These are phyloP conservation scores for Elgaria multicarinata DNA, from an alignment of 2,113 vertebrate species.

Conservation along the genomic window DNA sequence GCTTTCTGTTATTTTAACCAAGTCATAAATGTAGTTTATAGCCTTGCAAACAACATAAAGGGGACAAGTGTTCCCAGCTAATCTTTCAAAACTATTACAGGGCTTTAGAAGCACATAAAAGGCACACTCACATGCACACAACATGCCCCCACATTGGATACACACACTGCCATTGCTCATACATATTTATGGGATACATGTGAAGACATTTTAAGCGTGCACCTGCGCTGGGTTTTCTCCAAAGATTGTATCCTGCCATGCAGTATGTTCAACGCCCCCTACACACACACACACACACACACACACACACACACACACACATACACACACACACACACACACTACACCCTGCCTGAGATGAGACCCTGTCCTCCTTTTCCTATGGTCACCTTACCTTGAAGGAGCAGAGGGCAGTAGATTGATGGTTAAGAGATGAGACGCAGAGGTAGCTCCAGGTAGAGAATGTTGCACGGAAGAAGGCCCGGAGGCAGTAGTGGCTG, in stretches of 20 bases:
- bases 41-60: conserved; percentile 29
- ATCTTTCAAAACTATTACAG: conserved; percentile 25
- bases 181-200: neutral
- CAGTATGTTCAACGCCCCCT: neutral
- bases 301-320: no score
- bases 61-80: conserved; percentile 15
- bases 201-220: neutral
- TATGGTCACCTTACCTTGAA: no score
- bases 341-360: no score
- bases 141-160: neutral
- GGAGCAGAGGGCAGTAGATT: neutral
- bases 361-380: no score
- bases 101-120: conserved; percentile 17
- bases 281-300: no score
- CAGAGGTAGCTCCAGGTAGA: neutral
- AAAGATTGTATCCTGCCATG: no score
- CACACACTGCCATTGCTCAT: no score
- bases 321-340: no score
- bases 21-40: conserved; percentile 35
- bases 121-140: neutral
- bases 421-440: neutral
- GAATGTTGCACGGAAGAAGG: neutral
- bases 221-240: neutral
- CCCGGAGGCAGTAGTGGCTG: no score
- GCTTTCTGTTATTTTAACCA: conserved; percentile 38